Base-by-base conservation (phyloP, 2,113 vertebrate genomes). In the Poicephalus gulielmi region DNA sequence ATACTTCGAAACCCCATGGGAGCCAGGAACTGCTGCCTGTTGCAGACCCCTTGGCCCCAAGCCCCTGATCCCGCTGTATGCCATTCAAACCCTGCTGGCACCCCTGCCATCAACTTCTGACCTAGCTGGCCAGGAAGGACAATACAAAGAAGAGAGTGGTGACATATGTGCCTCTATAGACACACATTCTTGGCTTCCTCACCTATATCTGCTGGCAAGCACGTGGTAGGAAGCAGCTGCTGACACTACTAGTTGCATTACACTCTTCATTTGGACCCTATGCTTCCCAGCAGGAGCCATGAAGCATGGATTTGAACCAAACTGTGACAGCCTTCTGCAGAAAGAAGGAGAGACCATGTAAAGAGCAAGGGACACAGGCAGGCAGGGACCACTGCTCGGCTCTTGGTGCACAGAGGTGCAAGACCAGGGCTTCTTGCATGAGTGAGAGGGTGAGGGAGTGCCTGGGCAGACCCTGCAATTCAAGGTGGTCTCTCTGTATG, bases 171-270 rank as follows among this genome's bases (percentile, higher is more conserved):
- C 47, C 69, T 76, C 44, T n/a, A 8, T 68, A 23, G 17, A 70
- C 74, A 64, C 44, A n/a, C 57, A 31, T 89, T 94, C 84, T 96
- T 95, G 95, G 94, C 96, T 89, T 79, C 41, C 62, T 87, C 7
- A 57, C 77, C 81, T 89, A 0, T 82, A 3, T 95, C 77, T 92
- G 81, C 84, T 69, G 95, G 94, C 93, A 87, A 75, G 57, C 60
- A 19, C 1, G 2, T 19, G 77, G 70, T 64, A 27, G 89, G 89
- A 92, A 76, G 89, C 93, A 96, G 94, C 94, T 95, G 95, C 86
- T 92, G 70, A 76, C 66, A 16, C 74, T 79, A 9, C 57, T 28
- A 20, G 69, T 52, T 96, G 81, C 77, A 62, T 79, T 96, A 44
- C 69, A 55, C 74, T 82, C 94, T 91, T 85, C 91, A 35, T 92